phyloP scores from a whole-genome alignment of 2,888 invertebrate species.

The Amphimallon solstitiale region DNA sequence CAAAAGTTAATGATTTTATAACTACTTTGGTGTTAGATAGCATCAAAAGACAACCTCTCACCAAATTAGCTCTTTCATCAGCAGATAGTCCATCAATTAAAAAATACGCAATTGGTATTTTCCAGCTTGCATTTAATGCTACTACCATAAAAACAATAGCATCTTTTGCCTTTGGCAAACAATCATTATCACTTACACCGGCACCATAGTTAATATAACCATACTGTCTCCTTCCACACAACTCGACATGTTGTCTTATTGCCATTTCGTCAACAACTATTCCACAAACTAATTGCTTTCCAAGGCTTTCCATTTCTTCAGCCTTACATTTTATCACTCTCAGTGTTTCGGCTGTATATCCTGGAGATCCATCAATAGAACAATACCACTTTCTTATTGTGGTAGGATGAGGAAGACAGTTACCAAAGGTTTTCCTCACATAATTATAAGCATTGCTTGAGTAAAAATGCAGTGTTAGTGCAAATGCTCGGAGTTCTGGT shows the following conservation, averaged over 20 bases:
- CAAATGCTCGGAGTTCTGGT: not conserved
- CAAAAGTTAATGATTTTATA: too few relatives aligned
- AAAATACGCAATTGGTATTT: constrained; percentile 37
- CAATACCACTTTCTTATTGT: not conserved
- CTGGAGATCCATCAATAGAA: not conserved
- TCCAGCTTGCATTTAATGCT: too few relatives aligned
- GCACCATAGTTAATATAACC: constrained; percentile 41
- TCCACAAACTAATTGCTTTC: not conserved
- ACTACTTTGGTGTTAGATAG: constrained; percentile 19
- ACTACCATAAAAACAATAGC: too few relatives aligned
- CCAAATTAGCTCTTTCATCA: constrained; percentile 40
- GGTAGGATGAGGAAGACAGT: not conserved
- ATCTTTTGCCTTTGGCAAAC: not conserved
- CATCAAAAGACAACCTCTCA: constrained; percentile 29
- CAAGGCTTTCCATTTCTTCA: not conserved
- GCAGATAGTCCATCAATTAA: constrained; percentile 29
- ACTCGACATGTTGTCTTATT: constrained; percentile 42
- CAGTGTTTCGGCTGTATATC: not conserved
- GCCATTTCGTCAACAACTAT: constrained; percentile 49
- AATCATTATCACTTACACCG: constrained; percentile 21
- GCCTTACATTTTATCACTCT: not conserved
- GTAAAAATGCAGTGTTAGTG: not conserved
- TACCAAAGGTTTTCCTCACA: not conserved
- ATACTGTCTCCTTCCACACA: constrained; percentile 27
- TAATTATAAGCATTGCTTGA: not conserved